Conservation (phyloP, 2,888 invertebrate genomes). For the Odiellus spinosus region DNA sequence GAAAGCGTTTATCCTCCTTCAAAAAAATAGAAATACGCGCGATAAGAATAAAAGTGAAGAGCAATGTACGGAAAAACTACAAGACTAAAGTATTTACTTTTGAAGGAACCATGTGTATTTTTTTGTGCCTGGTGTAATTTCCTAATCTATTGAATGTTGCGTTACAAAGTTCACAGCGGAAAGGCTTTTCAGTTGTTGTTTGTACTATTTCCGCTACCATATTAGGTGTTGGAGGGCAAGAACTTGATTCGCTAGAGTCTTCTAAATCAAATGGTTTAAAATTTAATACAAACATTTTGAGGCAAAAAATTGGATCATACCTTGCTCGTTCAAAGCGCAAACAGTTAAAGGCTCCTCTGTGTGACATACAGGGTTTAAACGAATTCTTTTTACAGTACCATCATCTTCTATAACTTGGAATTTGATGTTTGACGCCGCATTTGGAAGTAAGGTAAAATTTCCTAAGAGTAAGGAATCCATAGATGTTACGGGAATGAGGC, state of each 20-base stretch:
- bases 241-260: not conserved
- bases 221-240: not conserved
- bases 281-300: too few relatives aligned
- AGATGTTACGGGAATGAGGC: conserved; percentile 1
- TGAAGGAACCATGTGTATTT: conserved; percentile 23
- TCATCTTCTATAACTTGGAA: conserved; percentile 5
- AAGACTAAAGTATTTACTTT: too few relatives aligned
- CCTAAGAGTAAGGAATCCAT: conserved; percentile 7
- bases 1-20: conserved; percentile 22
- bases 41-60: too few relatives aligned
- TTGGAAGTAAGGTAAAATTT: conserved; percentile 7
- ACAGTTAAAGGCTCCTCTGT: not conserved
- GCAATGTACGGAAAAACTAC: too few relatives aligned
- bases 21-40: conserved; percentile 1
- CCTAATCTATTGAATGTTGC: conserved; percentile 24
- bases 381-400: conserved; percentile 2
- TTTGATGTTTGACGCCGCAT: conserved; percentile 3
- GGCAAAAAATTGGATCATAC: too few relatives aligned
- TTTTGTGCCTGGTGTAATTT: conserved; percentile 25
- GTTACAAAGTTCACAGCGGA: conserved; percentile 25
- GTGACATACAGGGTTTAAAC: not conserved
- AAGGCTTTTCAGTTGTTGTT: conserved; percentile 8
- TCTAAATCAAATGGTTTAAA: too few relatives aligned
- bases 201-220: not conserved
- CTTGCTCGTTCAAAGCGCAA: too few relatives aligned